Evolutionary conservation across 2,113 vertebrate genomes (phyloP), one percentile per base, ranked within the genome.

Genomic region (Psammodynastes pulverulentus): DNA sequence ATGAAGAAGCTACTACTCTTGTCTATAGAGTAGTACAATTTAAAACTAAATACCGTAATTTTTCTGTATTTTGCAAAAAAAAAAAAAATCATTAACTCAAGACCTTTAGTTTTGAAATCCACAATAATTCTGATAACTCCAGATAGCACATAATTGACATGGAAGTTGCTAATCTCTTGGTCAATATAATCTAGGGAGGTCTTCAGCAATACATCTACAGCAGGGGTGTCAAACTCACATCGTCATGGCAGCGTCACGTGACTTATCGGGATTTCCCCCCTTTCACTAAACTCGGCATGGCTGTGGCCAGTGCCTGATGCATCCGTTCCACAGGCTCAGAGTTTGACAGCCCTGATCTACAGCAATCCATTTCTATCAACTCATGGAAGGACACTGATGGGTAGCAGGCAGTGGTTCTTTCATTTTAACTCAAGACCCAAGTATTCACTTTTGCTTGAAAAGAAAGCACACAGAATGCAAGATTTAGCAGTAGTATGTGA

Each of bases 11-110:
- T n/a, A n/a, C n/a, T n/a, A n/a, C n/a, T n/a, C n/a, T 84, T 91
- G 0, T 10, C 9, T 84, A 0, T 67, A 5, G 86, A n/a, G n/a
- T n/a, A n/a, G n/a, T n/a, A n/a, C 1, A 46, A 87, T 90, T 52
- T 53, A 8, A 43, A 43, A 62, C 58, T 88, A 49, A 24, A n/a
- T 72, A 23, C 72, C 0, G 3, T 62, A 92, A 13, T 3, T 89
- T 67, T 91, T 6, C 24, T 52, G 12, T 43, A 29, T 86, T 48
- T 26, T 49, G 12, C 23, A 49, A 48, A 85, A 54, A 86, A 92
- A 48, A 48, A 48, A 1, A 8, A 48, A 48, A 84, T 53, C 12
- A 87, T 53, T 87, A 88, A 54, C 1, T 3, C 29, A 1, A n/a
- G 87, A 85, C 4, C 53, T 91, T 54, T 3, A 90, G 6, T 0